These are phyloP conservation scores for Lonchura striata DNA, from an alignment of 2,113 vertebrate species.

Conservation along the genomic window DNA sequence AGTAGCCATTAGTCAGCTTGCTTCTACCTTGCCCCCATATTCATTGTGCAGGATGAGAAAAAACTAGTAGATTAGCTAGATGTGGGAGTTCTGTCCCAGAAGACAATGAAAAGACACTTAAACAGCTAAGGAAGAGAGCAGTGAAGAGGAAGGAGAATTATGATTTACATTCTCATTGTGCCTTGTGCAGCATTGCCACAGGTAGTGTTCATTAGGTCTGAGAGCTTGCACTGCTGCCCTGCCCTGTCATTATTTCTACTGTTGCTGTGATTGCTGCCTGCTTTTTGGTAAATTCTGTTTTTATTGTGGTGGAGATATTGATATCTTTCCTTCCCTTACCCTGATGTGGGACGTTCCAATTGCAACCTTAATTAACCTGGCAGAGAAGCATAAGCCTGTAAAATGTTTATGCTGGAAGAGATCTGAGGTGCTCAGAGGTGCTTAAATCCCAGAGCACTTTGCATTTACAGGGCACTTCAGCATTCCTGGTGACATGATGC, in stretches of 20 bases:
- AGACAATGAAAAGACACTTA: background rate
- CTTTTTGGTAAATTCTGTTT: background rate
- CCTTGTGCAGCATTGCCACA: background rate
- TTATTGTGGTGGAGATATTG: background rate
- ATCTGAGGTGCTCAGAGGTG: background rate
- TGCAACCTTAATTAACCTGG: background rate
- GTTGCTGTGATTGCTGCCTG: background rate
- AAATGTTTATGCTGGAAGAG: background rate
- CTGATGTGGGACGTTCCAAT: background rate
- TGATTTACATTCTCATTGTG: background rate
- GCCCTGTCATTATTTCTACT: background rate
- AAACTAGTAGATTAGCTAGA: background rate
- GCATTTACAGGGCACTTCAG: background rate
- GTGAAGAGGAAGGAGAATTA: background rate
- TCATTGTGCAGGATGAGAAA: background rate
- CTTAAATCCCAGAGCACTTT: background rate
- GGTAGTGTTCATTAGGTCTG: background rate
- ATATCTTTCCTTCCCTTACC: background rate
- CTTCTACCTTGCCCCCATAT: background rate
- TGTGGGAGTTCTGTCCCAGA: background rate
- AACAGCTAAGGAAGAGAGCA: background rate
- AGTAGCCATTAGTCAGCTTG: background rate
- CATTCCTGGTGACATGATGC: background rate
- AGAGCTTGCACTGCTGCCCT: background rate
- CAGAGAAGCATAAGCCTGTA: background rate